Conservation (phyloP, 2,797 vertebrate species). For the Microhierax caerulescens region DNA sequence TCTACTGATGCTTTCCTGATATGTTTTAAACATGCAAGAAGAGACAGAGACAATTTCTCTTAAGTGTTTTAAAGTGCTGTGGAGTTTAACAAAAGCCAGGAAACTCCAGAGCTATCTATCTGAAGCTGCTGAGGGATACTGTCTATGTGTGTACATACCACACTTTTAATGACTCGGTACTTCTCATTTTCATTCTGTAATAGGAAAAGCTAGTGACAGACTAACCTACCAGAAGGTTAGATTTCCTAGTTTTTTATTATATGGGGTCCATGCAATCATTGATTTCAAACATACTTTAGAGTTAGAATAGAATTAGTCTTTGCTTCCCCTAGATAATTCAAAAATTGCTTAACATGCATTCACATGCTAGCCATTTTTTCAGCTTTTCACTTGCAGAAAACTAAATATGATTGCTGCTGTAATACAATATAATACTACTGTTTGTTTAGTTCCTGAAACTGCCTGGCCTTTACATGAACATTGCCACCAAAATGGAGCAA, state of each 20-base stretch:
- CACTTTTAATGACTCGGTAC: background rate
- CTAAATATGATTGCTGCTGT: slow-evolving; percentile 33
- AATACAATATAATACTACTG: background rate
- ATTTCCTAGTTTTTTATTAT: slow-evolving; percentile 7
- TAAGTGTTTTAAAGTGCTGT: background rate
- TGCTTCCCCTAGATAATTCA: slow-evolving; percentile 15
- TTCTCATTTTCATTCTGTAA: background rate
- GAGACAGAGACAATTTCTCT: background rate
- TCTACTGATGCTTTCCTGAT: background rate
- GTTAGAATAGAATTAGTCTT: slow-evolving; percentile 20
- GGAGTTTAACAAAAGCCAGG: slow-evolving; percentile 17
- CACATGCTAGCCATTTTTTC: background rate
- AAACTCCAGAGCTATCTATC: background rate
- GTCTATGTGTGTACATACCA: background rate
- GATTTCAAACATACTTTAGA: background rate
- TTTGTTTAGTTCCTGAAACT: slow-evolving; percentile 23
- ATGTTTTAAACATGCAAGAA: background rate
- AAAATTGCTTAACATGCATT: slow-evolving; percentile 15
- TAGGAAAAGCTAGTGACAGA: background rate
- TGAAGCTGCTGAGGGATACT: background rate
- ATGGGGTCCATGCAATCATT: background rate
- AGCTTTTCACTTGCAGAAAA: slow-evolving; percentile 9
- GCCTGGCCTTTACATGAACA: slow-evolving; percentile 26
- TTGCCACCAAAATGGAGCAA: slow-evolving; percentile 44
- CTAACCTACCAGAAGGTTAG: background rate